Conservation (phyloP, 1,140 invertebrate genomes). For the Hypsibius dujardini region DNA sequence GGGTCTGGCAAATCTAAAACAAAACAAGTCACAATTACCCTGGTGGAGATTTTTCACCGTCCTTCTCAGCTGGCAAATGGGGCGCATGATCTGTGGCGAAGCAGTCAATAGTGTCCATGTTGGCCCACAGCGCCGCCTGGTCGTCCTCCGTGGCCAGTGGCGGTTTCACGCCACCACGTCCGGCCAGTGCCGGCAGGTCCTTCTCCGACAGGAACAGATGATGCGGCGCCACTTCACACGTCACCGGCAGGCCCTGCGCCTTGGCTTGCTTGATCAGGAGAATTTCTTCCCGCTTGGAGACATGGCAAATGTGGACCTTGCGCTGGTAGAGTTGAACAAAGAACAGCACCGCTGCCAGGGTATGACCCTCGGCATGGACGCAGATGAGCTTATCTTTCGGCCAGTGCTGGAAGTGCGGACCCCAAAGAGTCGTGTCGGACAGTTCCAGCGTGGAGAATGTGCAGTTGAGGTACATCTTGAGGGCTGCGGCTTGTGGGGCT, state of each 20-base stretch:
- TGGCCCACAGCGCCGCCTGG: constrained; percentile 88
- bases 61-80: constrained; percentile 14
- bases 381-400: constrained; percentile 75
- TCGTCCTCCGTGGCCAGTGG: constrained; percentile 65
- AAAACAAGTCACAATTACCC: neutral
- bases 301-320: constrained; percentile 85
- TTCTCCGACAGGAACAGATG: constrained; percentile 77
- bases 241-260: constrained; percentile 59
- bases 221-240: constrained; percentile 94
- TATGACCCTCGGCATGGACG: constrained; percentile 83
- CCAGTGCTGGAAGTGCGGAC: constrained; percentile 80
- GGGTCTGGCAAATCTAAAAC: neutral
- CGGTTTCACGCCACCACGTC: constrained; percentile 65
- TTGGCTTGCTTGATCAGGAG: constrained; percentile 39
- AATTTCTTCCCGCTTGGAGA: constrained; percentile 76
- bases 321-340: constrained; percentile 66
- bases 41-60: constrained; percentile 30
- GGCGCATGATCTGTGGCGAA: constrained; percentile 89
- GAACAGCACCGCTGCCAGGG: constrained; percentile 73
- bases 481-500: constrained; percentile 53
- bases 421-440: constrained; percentile 67
- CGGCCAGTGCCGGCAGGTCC: constrained; percentile 36
- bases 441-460: constrained; percentile 77
- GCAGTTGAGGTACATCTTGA: constrained; percentile 98
- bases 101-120: constrained; percentile 85